Evolutionary conservation across 2,797 vertebrate species (phyloP).

Genomic region (Salmo trutta): DNA sequence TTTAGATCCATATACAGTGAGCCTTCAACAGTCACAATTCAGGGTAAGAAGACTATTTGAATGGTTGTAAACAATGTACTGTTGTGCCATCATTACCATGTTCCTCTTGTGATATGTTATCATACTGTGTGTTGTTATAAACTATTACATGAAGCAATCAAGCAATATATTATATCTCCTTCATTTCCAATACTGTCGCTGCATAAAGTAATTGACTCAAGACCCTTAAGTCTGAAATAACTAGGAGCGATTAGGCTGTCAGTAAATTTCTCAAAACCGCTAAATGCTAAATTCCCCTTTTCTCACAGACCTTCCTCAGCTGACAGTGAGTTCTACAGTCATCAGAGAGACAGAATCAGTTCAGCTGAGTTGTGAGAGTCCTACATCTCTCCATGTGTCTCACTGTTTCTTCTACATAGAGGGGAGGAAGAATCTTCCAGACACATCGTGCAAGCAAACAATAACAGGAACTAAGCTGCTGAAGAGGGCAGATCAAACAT

Average conservation of each 20-base stretch:
- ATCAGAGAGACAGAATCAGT: neutral
- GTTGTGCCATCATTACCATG: no score
- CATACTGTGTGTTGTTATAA: no score
- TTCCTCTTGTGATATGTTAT: no score
- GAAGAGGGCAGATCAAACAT: neutral
- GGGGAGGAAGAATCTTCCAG: rapidly evolving
- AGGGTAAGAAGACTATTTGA: neutral
- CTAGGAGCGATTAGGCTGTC: neutral
- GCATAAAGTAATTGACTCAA: neutral
- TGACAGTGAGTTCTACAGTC: neutral
- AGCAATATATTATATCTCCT: no score
- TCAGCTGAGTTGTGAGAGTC: neutral
- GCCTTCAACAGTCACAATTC: neutral
- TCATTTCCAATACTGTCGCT: neutral
- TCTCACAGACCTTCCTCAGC: constrained; percentile 15
- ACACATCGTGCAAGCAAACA: no score
- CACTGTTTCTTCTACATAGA: constrained; percentile 37
- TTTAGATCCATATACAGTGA: neutral
- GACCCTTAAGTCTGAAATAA: neutral
- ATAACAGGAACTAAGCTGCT: no score
- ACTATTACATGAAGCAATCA: no score
- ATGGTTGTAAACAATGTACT: neutral
- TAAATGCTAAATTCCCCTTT: neutral
- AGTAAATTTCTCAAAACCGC: neutral
- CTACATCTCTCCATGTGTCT: neutral